Evolutionary conservation across 1,140 invertebrate genomes (phyloP).

Genomic region (Sinonovacula constricta): DNA sequence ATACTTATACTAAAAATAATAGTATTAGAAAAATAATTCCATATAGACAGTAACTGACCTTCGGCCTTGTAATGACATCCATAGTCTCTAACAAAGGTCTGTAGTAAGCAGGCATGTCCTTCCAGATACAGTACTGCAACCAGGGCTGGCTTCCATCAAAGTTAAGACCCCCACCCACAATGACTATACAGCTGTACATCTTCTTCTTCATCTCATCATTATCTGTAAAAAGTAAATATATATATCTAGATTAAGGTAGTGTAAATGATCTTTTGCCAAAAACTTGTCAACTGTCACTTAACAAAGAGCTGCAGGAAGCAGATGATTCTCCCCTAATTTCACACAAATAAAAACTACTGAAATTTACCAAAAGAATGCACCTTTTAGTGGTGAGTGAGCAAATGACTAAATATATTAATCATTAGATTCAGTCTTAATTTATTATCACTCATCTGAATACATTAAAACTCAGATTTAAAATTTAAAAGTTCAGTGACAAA

Average conservation of each 20-base stretch:
- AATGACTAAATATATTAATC: no score
- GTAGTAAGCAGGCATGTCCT: slow-evolving; percentile 85
- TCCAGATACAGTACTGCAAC: slow-evolving; percentile 91
- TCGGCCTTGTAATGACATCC: slow-evolving; percentile 76
- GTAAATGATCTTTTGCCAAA: not conserved
- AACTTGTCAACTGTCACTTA: not conserved
- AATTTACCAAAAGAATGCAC: no score
- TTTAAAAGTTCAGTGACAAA: no score
- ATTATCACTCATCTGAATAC: no score
- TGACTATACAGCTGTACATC: slow-evolving; percentile 95
- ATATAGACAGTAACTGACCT: no score
- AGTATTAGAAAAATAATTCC: not conserved
- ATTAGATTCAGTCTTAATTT: no score
- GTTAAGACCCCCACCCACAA: slow-evolving; percentile 96
- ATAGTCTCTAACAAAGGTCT: slow-evolving; percentile 71
- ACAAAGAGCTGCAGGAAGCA: no score
- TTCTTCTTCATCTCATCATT: slow-evolving; percentile 93
- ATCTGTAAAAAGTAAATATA: slow-evolving; percentile 64
- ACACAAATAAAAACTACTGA: no score
- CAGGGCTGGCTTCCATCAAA: slow-evolving; percentile 91
- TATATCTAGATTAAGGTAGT: not conserved
- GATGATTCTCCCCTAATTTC: no score
- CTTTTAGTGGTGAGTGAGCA: no score
- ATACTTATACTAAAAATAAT: not conserved
- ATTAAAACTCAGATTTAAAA: no score